Conservation (phyloP, 2,113 vertebrate genomes). For the Etia nguti region DNA sequence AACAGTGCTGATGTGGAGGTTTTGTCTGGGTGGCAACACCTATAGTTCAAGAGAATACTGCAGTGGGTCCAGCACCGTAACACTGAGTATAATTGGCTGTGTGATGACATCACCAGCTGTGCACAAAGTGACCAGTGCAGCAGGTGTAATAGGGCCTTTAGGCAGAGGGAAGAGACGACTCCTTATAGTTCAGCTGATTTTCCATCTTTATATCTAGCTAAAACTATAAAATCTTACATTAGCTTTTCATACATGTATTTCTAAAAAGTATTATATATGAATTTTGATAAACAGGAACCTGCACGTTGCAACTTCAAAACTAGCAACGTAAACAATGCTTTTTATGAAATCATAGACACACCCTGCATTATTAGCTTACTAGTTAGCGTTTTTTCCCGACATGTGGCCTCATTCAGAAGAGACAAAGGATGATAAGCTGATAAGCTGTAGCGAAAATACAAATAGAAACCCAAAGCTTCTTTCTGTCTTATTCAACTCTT, state of each 20-base stretch:
- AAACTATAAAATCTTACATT: background rate
- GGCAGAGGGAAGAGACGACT: background rate
- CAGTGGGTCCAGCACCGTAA: background rate
- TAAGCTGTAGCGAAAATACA: background rate
- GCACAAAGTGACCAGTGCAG: background rate
- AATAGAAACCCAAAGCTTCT: background rate
- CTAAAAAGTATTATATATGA: background rate
- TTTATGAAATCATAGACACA: background rate
- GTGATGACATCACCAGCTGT: background rate
- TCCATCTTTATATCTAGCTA: background rate
- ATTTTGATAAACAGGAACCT: background rate
- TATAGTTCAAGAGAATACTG: background rate
- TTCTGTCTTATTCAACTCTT: constrained; percentile 12
- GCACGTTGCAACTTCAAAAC: background rate
- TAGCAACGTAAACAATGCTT: background rate
- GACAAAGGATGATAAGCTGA: background rate
- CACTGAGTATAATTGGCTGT: background rate
- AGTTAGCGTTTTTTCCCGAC: background rate
- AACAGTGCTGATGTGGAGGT: background rate
- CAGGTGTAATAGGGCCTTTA: background rate
- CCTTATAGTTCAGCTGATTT: background rate
- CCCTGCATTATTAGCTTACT: background rate
- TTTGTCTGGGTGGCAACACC: background rate
- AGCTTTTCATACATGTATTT: background rate
- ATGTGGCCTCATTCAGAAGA: background rate